phyloP scores from a whole-genome alignment of 2,113 vertebrate species.

The Hydrochoerus hydrochaeris region DNA sequence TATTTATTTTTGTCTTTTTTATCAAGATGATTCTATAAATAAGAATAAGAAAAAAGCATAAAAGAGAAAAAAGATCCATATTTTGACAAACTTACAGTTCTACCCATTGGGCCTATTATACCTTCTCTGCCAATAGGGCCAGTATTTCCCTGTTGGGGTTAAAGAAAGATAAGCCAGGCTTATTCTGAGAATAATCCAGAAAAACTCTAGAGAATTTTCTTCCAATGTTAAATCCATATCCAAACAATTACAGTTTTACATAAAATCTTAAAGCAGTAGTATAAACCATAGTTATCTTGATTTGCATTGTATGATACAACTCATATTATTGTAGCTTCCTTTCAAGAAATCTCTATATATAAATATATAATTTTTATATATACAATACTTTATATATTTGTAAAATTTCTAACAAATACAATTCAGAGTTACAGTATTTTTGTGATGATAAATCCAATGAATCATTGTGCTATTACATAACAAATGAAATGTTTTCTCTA shows the following conservation, averaged over 20 bases:
- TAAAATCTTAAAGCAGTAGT: not conserved
- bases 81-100: constrained; percentile 89
- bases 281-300: constrained; percentile 22
- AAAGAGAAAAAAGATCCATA: constrained; percentile 46
- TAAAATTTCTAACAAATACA: not conserved
- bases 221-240: not conserved
- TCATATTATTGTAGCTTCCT: not conserved
- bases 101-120: constrained; percentile 92
- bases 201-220: constrained; percentile 33
- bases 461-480: constrained; percentile 9
- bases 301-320: not conserved
- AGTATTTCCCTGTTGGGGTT: constrained; percentile 91
- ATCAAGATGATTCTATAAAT: constrained; percentile 31
- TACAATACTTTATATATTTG: not conserved
- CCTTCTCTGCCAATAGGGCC: constrained; percentile 94
- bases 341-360: not conserved
- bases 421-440: constrained; percentile 9
- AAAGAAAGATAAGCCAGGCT: constrained; percentile 65
- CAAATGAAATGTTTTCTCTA: not conserved
- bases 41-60: constrained; percentile 12
- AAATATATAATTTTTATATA: not conserved
- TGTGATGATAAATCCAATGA: not conserved
- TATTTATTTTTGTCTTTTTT: not conserved
- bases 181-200: constrained; percentile 13
- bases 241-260: not conserved